Evolutionary conservation across 2,113 vertebrate species (phyloP).

Genomic region (Notiomystis cincta): DNA sequence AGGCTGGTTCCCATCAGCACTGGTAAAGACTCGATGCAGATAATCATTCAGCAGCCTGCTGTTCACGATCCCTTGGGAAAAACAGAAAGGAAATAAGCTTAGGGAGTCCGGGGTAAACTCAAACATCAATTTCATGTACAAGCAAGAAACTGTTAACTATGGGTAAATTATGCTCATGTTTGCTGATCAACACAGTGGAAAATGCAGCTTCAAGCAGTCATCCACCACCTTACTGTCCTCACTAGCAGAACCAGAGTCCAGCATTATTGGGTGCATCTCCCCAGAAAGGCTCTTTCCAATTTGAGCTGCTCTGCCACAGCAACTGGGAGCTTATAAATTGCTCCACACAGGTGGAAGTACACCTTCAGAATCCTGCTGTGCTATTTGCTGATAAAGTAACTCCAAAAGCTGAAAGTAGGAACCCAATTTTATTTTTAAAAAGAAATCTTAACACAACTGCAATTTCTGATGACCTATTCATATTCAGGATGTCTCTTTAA

Average conservation of each 20-base stretch:
- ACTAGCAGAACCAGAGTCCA: background rate
- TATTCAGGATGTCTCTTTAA: background rate
- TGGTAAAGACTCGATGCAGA: conserved; percentile 85
- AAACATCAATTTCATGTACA: background rate
- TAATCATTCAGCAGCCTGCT: conserved; percentile 92
- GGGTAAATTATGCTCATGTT: background rate
- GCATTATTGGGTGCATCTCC: background rate
- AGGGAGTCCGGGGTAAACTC: background rate
- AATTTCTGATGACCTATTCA: background rate
- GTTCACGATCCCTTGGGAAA: conserved; percentile 84
- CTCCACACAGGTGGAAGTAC: background rate
- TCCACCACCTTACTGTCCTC: background rate
- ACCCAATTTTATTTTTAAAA: background rate
- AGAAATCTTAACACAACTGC: background rate
- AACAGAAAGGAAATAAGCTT: background rate
- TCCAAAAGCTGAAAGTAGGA: background rate
- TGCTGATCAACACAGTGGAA: background rate
- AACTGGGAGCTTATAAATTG: background rate
- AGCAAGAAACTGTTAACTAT: background rate
- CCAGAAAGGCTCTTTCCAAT: background rate
- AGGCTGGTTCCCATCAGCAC: conserved; percentile 65
- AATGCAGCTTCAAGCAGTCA: background rate
- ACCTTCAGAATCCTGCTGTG: background rate
- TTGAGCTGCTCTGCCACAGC: background rate
- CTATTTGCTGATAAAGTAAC: background rate